Evolutionary conservation across 2,113 vertebrate species (phyloP).

Genomic region (Sprattus sprattus): DNA sequence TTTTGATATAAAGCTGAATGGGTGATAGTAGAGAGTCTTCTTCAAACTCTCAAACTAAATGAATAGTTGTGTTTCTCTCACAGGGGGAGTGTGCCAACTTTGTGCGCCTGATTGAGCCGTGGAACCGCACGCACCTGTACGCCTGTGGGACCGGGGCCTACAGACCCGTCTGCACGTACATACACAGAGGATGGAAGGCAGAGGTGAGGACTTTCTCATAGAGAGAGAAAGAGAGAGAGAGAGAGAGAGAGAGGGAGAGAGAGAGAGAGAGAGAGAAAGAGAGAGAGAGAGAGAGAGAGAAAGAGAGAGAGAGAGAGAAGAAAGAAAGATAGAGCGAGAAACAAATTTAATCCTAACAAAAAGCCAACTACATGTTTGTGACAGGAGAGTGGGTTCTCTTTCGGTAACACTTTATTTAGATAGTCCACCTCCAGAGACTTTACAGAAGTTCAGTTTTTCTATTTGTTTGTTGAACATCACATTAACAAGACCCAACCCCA

Average conservation of each 20-base stretch:
- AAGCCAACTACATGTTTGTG: neutral
- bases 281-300: no score
- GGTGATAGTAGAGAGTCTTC: no score
- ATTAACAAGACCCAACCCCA: no score
- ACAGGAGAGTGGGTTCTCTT: neutral
- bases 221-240: no score
- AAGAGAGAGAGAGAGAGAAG: no score
- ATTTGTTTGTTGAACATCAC: no score
- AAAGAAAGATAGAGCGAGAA: neutral
- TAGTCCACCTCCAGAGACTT: no score
- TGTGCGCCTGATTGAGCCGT: conserved; percentile 75
- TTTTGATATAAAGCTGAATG: neutral
- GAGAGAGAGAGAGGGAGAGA: no score
- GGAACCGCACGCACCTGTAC: conserved; percentile 84
- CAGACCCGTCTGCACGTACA: conserved; percentile 79
- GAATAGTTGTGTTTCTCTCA: neutral
- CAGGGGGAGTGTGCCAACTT: conserved; percentile 72
- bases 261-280: neutral
- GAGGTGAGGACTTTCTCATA: conserved; percentile 63
- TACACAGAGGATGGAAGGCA: conserved; percentile 81
- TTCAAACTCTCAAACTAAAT: neutral
- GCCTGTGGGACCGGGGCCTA: conserved; percentile 82
- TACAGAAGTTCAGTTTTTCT: no score
- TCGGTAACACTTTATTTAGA: no score
- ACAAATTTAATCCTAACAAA: neutral